phyloP scores from a whole-genome alignment of 2,113 vertebrate genomes.

The Peromyscus leucopus region DNA sequence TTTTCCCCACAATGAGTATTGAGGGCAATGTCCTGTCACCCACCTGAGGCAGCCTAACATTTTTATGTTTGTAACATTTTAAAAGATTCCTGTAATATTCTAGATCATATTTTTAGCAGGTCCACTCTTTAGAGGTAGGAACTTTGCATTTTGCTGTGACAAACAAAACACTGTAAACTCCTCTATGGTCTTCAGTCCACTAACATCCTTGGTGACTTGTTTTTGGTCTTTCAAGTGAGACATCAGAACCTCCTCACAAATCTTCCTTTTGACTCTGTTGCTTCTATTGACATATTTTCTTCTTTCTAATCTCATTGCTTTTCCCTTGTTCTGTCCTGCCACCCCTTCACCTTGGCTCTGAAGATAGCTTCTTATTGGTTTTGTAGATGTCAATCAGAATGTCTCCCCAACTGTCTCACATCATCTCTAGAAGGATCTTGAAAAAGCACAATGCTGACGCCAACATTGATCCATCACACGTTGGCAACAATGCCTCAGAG shows the following conservation, averaged over 20 bases:
- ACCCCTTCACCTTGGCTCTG: background rate
- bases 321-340: background rate
- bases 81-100: background rate
- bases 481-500: background rate
- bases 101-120: background rate
- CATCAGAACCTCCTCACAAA: background rate
- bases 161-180: background rate
- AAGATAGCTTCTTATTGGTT: background rate
- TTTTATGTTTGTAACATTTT: background rate
- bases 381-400: background rate
- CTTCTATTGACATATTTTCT: background rate
- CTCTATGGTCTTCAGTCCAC: background rate
- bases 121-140: background rate
- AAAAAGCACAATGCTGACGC: background rate
- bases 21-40: background rate
- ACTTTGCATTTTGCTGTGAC: background rate
- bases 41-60: background rate
- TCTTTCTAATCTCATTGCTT: constrained; percentile 3
- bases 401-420: background rate
- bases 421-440: background rate
- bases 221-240: background rate
- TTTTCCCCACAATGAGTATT: background rate
- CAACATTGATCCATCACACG: background rate
- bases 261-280: background rate
- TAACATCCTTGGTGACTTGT: background rate